Evolutionary conservation across 2,888 invertebrate species (phyloP).

Genomic region (Homarus gammarus): DNA sequence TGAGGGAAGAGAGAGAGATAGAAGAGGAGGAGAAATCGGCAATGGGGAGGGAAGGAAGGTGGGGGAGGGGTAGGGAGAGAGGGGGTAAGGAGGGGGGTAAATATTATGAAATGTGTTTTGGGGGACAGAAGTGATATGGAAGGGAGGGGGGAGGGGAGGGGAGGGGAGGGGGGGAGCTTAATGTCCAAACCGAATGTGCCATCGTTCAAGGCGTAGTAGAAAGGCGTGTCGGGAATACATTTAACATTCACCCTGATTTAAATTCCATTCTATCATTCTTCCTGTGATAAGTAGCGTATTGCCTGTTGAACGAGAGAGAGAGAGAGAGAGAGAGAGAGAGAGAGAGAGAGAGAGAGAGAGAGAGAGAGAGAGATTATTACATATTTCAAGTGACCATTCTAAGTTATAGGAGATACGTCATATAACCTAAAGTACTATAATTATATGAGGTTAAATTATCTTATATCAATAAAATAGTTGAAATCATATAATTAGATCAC

Average conservation of each 20-base stretch:
- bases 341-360: background rate
- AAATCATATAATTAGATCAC: too few species aligned
- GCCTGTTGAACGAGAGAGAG: background rate
- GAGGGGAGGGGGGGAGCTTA: background rate
- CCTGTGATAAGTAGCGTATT: too few species aligned
- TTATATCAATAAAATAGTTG: too few species aligned
- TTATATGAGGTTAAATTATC: too few species aligned
- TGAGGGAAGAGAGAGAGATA: background rate
- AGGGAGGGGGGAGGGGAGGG: background rate
- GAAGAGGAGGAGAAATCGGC: background rate
- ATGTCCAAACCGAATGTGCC: conserved; percentile 2
- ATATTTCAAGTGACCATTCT: too few species aligned
- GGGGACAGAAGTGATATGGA: background rate
- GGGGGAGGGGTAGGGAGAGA: background rate
- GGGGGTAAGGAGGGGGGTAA: background rate
- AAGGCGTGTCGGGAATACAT: conserved; percentile 8
- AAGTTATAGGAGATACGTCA: too few species aligned
- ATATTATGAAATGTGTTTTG: conserved; percentile 17
- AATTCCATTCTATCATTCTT: too few species aligned
- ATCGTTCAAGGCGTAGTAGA: background rate
- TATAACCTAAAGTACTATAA: too few species aligned
- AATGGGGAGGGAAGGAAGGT: background rate
- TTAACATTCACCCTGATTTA: background rate
- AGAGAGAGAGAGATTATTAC: background rate
- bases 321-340: too few species aligned